phyloP scores from a whole-genome alignment of 2,113 vertebrate genomes.

The Oncorhynchus nerka region DNA sequence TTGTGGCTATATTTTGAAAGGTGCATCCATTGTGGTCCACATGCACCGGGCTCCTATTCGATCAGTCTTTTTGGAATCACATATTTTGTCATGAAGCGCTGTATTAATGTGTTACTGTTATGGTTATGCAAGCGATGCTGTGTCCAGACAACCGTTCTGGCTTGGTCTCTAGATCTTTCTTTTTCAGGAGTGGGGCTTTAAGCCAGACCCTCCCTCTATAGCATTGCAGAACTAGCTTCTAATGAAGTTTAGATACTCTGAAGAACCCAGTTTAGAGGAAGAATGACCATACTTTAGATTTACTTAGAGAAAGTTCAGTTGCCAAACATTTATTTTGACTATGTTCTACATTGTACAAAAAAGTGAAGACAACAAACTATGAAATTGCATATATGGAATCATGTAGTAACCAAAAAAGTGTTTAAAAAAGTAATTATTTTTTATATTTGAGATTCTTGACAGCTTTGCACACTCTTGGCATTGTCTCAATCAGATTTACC shows the following conservation, averaged over 20 bases:
- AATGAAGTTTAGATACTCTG: too few species aligned
- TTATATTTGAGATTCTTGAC: too few species aligned
- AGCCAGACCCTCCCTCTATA: too few species aligned
- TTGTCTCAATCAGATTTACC: too few species aligned
- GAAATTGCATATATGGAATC: too few species aligned
- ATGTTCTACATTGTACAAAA: too few species aligned
- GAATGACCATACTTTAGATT: not conserved
- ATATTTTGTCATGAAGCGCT: conserved; percentile 25
- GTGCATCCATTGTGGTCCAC: conserved; percentile 37
- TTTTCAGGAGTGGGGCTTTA: not conserved
- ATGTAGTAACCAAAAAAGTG: too few species aligned
- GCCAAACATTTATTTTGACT: not conserved
- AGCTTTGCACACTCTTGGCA: too few species aligned
- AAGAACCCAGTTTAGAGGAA: too few species aligned
- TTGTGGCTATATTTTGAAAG: conserved; percentile 40
- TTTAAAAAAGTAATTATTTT: too few species aligned
- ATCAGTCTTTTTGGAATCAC: conserved; percentile 21
- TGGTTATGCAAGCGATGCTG: conserved; percentile 12
- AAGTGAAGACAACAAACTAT: too few species aligned
- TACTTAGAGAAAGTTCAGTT: not conserved
- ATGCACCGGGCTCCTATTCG: conserved; percentile 30
- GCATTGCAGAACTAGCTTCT: too few species aligned
- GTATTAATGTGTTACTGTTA: not conserved
- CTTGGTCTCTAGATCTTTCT: not conserved
- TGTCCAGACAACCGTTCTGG: not conserved